Evolutionary conservation across 2,113 vertebrate genomes (phyloP).

Genomic region (Platichthys stellatus): DNA sequence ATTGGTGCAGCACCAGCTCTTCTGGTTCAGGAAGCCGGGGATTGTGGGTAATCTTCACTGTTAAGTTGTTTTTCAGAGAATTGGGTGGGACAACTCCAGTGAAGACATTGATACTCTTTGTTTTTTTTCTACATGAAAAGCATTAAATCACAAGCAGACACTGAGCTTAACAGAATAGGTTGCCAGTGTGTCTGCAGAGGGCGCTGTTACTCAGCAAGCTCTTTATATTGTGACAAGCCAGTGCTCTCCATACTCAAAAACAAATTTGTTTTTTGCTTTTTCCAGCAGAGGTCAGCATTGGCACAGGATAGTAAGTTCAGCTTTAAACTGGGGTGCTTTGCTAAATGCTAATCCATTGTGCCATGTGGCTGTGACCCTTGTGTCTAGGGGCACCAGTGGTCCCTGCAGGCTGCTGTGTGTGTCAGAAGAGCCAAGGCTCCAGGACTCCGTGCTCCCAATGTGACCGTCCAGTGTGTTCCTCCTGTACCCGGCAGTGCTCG

Average conservation of each 20-base stretch:
- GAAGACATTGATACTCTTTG: too few relatives aligned
- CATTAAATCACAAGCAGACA: too few relatives aligned
- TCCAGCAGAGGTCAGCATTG: conserved; percentile 64
- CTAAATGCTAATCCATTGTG: background rate
- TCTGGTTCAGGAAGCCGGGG: too few relatives aligned
- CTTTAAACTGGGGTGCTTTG: background rate
- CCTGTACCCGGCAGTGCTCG: conserved; percentile 78
- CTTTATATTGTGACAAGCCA: too few relatives aligned
- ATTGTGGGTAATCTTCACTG: too few relatives aligned
- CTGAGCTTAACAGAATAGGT: too few relatives aligned
- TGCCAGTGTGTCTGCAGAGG: too few relatives aligned
- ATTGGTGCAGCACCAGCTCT: too few relatives aligned
- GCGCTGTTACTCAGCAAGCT: background rate
- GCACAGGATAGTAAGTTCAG: background rate
- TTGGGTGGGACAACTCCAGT: too few relatives aligned
- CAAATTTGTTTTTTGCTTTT: conserved; percentile 4
- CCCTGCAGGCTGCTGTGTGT: conserved; percentile 75
- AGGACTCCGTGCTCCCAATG: conserved; percentile 76
- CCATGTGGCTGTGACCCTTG: background rate
- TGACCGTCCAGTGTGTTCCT: conserved; percentile 74
- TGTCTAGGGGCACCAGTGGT: conserved; percentile 49
- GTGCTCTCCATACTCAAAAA: background rate
- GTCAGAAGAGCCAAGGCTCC: conserved; percentile 68
- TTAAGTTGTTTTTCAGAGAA: too few relatives aligned
- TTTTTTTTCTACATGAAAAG: too few relatives aligned